Conservation (phyloP, 2,113 vertebrate species). For the Lethenteron camtschaticum region DNA sequence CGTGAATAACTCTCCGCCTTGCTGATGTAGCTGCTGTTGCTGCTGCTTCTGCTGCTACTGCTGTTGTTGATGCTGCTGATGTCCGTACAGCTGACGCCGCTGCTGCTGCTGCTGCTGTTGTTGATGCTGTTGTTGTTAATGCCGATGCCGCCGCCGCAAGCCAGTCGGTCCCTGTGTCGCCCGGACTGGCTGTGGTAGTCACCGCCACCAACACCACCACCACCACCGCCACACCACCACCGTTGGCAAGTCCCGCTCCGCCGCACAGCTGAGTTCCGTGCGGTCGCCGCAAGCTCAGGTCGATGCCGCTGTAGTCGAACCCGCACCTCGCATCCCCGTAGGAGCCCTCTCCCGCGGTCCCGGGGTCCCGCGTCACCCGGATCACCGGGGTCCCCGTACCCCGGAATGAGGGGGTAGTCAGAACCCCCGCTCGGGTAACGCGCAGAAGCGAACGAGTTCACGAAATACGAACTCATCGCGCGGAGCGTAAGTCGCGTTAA, state of each 20-base stretch:
- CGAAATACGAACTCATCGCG: conserved; percentile 98
- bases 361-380: conserved; percentile 16
- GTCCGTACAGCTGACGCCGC: conserved; percentile 45
- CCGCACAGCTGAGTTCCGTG: too few relatives aligned
- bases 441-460: conserved; percentile 97
- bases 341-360: conserved; percentile 92
- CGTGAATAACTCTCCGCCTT: conserved; percentile 16
- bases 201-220: too few relatives aligned
- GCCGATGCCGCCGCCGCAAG: too few relatives aligned
- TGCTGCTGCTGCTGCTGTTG: conserved; percentile 77
- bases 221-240: too few relatives aligned
- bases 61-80: too few relatives aligned
- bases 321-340: conserved; percentile 89
- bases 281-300: conserved; percentile 62
- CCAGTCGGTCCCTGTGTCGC: too few relatives aligned
- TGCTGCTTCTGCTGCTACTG: too few relatives aligned
- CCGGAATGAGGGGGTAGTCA: conserved; percentile 99
- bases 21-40: conserved; percentile 10
- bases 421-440: conserved; percentile 93
- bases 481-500: too few relatives aligned
- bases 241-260: too few relatives aligned
- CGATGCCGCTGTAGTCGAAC: conserved; percentile 97
- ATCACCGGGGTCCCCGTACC: conserved; percentile 35
- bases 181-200: too few relatives aligned
- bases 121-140: conserved; percentile 28